Conservation (phyloP, 2,113 vertebrate genomes). For the Prionailurus viverrinus region DNA sequence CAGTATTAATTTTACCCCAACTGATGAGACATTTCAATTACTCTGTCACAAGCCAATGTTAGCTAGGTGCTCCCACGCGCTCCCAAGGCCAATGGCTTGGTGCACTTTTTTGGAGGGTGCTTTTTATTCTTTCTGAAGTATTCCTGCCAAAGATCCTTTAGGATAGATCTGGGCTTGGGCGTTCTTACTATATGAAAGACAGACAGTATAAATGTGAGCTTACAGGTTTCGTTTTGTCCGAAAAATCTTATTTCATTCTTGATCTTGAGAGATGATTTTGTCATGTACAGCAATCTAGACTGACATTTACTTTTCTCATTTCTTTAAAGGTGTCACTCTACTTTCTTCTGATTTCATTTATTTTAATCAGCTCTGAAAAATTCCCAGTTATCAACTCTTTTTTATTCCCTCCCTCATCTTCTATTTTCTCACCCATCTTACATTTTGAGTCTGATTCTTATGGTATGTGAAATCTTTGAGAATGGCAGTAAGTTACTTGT, state of each 20-base stretch:
- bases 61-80: neutral
- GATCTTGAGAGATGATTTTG: neutral
- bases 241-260: neutral
- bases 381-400: neutral
- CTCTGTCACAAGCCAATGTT: accelerated
- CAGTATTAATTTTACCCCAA: neutral
- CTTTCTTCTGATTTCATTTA: neutral
- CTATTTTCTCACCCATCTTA: neutral
- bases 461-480: neutral
- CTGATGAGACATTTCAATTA: neutral
- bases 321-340: neutral
- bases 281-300: neutral
- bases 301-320: neutral
- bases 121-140: neutral
- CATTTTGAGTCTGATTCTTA: neutral
- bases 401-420: neutral
- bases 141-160: neutral
- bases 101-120: accelerated
- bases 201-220: too few species aligned
- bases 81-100: accelerated
- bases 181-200: too few species aligned
- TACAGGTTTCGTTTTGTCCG: neutral
- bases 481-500: neutral
- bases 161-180: neutral
- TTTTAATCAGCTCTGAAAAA: neutral